These are phyloP conservation scores for Beroe ovata DNA, from an alignment of 37 sponge, comb jelly and placozoan genomes.

Conservation along the genomic window DNA sequence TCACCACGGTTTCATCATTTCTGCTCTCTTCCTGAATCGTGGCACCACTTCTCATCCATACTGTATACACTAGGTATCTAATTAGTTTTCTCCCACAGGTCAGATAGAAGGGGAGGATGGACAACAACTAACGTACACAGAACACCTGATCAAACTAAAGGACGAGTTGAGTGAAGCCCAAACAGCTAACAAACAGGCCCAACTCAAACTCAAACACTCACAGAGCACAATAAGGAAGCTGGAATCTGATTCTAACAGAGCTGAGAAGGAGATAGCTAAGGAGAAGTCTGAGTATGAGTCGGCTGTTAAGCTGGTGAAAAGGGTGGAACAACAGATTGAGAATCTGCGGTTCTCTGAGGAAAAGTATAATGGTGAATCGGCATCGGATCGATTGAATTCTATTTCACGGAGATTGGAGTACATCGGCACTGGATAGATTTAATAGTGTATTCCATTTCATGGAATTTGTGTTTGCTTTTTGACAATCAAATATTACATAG, in stretches of 20 bases:
- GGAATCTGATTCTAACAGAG: constrained; percentile 20
- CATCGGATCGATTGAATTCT: no score
- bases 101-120: constrained; percentile 52
- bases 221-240: constrained; percentile 47
- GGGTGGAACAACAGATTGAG: constrained; percentile 7
- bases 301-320: neutral
- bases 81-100: no score
- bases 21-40: no score
- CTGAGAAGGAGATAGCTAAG: constrained; percentile 30
- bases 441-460: no score
- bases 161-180: constrained; percentile 54
- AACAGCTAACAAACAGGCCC: constrained; percentile 54
- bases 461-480: no score
- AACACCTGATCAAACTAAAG: constrained; percentile 50
- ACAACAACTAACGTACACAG: constrained; percentile 45
- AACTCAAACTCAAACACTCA: constrained; percentile 23
- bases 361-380: neutral
- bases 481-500: no score
- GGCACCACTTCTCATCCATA: no score
- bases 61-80: no score
- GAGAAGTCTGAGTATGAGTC: constrained; percentile 20
- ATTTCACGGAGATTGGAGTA: no score
- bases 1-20: no score
- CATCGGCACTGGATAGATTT: no score
- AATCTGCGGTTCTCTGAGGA: constrained; percentile 38